Base-by-base conservation (phyloP, 2,888 invertebrate species). In the Dicycla oo region DNA sequence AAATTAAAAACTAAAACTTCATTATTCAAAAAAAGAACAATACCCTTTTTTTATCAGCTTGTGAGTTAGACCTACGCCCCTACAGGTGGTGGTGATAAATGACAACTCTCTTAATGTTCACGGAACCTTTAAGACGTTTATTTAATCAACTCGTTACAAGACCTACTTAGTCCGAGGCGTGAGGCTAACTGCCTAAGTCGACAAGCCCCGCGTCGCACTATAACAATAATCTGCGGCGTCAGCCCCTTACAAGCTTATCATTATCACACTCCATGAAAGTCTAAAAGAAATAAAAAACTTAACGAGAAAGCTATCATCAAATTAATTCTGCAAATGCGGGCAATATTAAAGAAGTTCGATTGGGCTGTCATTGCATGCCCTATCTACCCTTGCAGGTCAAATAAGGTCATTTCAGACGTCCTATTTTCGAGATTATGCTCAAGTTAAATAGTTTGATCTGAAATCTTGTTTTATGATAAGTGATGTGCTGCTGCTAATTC, bases 351-450 rank as follows among this genome's bases (percentile, higher is more conserved):
- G 45, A 70, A 69, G 23, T 68, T 84, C 43, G 43, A 75, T 81
- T 66, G 53, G n/a, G 11, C 7, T 82, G 64, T 58, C 75, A 71
- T 82, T 78, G 73, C 47, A 15, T 68, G 66, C 66, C 82, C 79
- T 61, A 63, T 58, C 3, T 64, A 57, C 54, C 72, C 69, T 80
- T 67, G 18, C 34, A 56, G 80, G 68, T 66, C 75, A 69, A 47
- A 58, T 34, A 20, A 63, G 71, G 81, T 65, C 82, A 68, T 43
- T 73, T 3, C 45, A 72, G 63, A 69, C 75, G 73, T 63, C 30
- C 61, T 54, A 60, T 78, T 71, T 62, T 75, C 15, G 20, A 53
- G 15, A 54, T 67, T 64, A 62, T 54, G 53, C 53, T 53, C 6
- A 47, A 73, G 53, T 81, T 67, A 26, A 67, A 67, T 69, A 56